A percentile compares a stretch with the other conserved stretches of the same genome.
These are phyloP conservation scores for Poeciliopsis turneri DNA, from an alignment of 2,797 vertebrate genomes.

Conservation along the genomic window DNA sequence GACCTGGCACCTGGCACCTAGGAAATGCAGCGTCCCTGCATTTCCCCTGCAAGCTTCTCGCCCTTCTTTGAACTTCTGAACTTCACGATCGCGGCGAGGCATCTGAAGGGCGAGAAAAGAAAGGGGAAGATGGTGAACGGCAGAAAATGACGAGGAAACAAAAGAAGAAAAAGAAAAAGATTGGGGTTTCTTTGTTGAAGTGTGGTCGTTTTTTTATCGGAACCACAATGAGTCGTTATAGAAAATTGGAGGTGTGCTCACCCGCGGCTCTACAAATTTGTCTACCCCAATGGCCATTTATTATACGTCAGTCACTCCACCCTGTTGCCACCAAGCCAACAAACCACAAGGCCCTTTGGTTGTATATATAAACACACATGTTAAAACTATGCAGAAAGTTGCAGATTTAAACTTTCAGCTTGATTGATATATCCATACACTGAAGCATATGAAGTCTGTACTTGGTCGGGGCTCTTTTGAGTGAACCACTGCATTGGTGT, in stretches of 20 bases:
- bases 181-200: conserved; percentile 14
- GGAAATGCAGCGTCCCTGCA: conserved; percentile 18
- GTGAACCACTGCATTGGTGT: background rate
- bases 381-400: conserved; percentile 9
- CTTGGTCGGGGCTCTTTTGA: background rate
- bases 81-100: conserved; percentile 26
- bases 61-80: conserved; percentile 58
- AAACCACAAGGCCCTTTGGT: conserved; percentile 25
- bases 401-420: conserved; percentile 12
- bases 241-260: conserved; percentile 34
- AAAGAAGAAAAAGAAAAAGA: background rate
- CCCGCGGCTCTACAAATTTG: conserved; percentile 15
- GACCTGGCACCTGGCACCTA: conserved; percentile 41
- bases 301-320: conserved; percentile 39
- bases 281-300: conserved; percentile 24
- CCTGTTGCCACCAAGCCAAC: conserved; percentile 36
- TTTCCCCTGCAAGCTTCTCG: conserved; percentile 14
- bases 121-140: conserved; percentile 9
- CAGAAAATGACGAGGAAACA: conserved; percentile 17
- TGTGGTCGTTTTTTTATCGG: background rate
- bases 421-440: background rate
- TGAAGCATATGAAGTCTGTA: background rate
- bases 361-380: conserved; percentile 19
- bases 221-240: conserved; percentile 14
- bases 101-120: background rate